A percentile compares a stretch with the other conserved stretches of the same genome.
Conservation (phyloP, 2,113 vertebrate genomes). For the Eulacestoma nigropectus region DNA sequence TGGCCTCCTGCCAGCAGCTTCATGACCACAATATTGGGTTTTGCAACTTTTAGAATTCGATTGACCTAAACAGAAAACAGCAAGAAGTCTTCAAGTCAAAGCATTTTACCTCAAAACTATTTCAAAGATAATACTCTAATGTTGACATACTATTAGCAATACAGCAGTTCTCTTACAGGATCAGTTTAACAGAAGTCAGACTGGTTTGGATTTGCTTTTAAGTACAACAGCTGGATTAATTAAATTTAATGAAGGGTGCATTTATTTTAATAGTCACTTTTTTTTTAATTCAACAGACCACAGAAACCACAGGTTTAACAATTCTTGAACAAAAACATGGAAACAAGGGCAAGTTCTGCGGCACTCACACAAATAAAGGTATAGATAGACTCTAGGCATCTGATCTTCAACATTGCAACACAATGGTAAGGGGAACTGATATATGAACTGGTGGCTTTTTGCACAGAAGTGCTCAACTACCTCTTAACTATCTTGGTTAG, state of each 20-base stretch:
- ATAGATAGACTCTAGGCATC: background rate
- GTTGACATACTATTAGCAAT: background rate
- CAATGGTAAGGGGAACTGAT: background rate
- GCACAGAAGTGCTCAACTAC: background rate
- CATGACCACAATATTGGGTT: constrained; percentile 98
- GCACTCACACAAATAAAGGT: background rate
- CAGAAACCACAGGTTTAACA: background rate
- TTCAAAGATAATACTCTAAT: background rate
- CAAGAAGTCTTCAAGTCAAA: background rate
- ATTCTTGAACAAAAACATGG: background rate
- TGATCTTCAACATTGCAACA: background rate
- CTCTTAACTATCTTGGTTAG: background rate
- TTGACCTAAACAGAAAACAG: constrained; percentile 79
- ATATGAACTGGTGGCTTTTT: background rate
- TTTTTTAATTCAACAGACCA: background rate
- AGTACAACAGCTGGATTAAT: background rate
- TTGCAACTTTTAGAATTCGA: constrained; percentile 94
- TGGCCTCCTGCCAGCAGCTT: constrained; percentile 96
- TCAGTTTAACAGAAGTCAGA: background rate
- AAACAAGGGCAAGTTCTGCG: background rate
- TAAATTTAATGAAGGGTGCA: background rate
- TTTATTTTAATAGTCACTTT: background rate
- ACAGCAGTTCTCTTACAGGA: background rate
- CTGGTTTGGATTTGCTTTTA: background rate
- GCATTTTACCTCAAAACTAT: background rate